These are phyloP conservation scores for Tiliacea citrago DNA, from an alignment of 2,888 invertebrate species.

Conservation along the genomic window DNA sequence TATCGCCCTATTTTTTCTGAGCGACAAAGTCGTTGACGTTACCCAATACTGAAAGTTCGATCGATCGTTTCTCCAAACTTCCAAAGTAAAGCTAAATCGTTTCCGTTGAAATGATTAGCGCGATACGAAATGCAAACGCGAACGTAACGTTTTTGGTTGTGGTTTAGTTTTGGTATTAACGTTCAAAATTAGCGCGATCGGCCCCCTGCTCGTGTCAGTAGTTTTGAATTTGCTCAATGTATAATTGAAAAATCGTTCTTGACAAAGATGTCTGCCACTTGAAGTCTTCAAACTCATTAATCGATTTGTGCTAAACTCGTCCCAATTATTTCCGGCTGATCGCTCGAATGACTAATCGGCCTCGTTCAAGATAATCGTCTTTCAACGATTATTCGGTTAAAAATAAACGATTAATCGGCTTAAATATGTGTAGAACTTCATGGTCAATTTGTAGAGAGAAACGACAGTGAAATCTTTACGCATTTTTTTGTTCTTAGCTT, in stretches of 20 bases:
- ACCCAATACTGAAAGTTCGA: too few species aligned
- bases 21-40: too few species aligned
- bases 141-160: too few species aligned
- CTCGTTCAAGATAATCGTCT: slow-evolving; percentile 46
- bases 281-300: slow-evolving; percentile 14
- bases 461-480: neutral
- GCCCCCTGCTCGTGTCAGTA: too few species aligned
- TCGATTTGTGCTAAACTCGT: slow-evolving; percentile 44
- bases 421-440: slow-evolving; percentile 15
- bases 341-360: slow-evolving; percentile 44
- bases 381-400: slow-evolving; percentile 51
- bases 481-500: slow-evolving; percentile 8
- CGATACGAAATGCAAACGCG: too few species aligned
- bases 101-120: too few species aligned
- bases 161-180: too few species aligned
- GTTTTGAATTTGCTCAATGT: neutral
- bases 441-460: slow-evolving; percentile 23
- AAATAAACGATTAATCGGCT: slow-evolving; percentile 46
- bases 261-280: slow-evolving; percentile 27
- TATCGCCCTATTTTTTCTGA: too few species aligned
- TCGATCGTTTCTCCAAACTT: too few species aligned
- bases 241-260: neutral
- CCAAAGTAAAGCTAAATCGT: too few species aligned
- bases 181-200: too few species aligned
- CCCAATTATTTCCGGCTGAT: slow-evolving; percentile 46